A percentile compares a stretch with the other conserved stretches of the same genome.
Evolutionary conservation across 2,113 vertebrate species (phyloP).

Genomic region (Danio rerio): DNA sequence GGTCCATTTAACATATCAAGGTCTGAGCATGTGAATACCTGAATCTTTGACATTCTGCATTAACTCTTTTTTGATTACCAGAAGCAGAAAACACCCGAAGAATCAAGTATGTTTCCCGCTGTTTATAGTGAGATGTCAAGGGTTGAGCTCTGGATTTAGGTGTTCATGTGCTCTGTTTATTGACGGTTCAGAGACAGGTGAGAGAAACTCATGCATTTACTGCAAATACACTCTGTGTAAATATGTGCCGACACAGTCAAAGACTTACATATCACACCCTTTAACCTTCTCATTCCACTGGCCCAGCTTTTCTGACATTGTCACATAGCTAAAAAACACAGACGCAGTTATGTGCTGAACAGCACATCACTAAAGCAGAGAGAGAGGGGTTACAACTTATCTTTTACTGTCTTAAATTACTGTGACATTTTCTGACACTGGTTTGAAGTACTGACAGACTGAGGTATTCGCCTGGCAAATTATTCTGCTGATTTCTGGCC

Average conservation of each 20-base stretch:
- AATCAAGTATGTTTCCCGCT: background rate
- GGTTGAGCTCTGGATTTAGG: background rate
- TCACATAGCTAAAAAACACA: slow-evolving; percentile 86
- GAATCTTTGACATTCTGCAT: background rate
- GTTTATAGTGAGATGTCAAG: background rate
- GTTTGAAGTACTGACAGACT: background rate
- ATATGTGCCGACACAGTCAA: background rate
- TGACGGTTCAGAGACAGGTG: background rate
- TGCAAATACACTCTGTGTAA: slow-evolving; percentile 43
- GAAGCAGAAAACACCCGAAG: background rate
- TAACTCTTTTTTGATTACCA: background rate
- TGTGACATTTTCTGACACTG: background rate
- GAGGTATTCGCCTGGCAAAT: background rate
- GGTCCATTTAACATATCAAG: background rate
- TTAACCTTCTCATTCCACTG: slow-evolving; percentile 88
- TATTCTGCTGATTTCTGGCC: background rate
- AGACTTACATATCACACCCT: slow-evolving; percentile 85
- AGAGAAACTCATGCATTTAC: slow-evolving; percentile 61
- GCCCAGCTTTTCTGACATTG: slow-evolving; percentile 85
- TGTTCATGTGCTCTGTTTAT: background rate
- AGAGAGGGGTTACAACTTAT: background rate
- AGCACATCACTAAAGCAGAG: background rate
- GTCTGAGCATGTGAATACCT: background rate
- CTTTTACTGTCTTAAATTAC: no score
- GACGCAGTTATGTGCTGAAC: background rate